A percentile compares a stretch with the other conserved stretches of the same genome.
Evolutionary conservation across 2,888 invertebrate genomes (phyloP).

Genomic region (Drosophila mimica): DNA sequence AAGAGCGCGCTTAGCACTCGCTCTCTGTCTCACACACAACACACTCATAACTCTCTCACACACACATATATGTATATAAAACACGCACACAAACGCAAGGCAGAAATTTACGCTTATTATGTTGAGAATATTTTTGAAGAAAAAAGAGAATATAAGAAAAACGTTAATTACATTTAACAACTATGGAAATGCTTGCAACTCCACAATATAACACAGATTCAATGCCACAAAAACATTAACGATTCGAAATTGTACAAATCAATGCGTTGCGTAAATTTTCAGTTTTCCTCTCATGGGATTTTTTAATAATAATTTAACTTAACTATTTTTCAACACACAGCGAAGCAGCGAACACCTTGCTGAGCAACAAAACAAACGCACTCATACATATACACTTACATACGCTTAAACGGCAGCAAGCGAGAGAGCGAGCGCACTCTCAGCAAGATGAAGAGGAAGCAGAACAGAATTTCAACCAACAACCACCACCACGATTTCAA

Average conservation of each 20-base stretch:
- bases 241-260: conserved; percentile 8
- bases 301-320: conserved; percentile 66
- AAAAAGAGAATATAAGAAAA: conserved; percentile 57
- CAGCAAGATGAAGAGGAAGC: conserved; percentile 50
- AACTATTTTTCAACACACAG: conserved; percentile 70
- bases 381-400: conserved; percentile 27
- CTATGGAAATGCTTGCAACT: conserved; percentile 18
- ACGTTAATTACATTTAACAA: conserved; percentile 60
- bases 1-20: conserved; percentile 37
- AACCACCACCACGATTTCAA: conserved; percentile 83
- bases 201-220: conserved; percentile 5
- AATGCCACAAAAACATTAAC: conserved; percentile 3
- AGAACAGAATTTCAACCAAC: conserved; percentile 57
- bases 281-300: conserved; percentile 36
- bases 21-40: conserved; percentile 18
- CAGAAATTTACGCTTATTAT: conserved; percentile 75
- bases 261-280: conserved; percentile 41
- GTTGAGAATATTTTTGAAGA: conserved; percentile 74
- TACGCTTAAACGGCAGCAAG: conserved; percentile 17
- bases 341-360: conserved; percentile 50
- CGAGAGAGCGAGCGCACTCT: conserved; percentile 42
- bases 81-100: conserved; percentile 33
- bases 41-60: background rate
- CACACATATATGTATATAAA: conserved; percentile 22
- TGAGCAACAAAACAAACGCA: conserved; percentile 55